Percentiles rank a stretch among this genome's conserved stretches.
Conservation (phyloP, 2,888 invertebrate genomes). For the Cataglyphis altisquamis region DNA sequence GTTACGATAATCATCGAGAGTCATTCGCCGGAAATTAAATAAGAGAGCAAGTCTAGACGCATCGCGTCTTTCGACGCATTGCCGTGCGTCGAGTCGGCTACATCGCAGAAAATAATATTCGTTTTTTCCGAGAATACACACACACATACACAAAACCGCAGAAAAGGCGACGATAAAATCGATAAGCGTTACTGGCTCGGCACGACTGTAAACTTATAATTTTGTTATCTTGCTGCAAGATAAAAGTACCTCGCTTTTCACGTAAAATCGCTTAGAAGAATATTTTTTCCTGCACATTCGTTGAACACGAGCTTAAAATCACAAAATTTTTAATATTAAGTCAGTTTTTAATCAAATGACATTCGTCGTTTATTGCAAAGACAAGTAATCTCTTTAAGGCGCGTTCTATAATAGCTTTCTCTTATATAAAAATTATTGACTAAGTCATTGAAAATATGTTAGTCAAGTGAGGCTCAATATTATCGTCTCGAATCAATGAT, state of each 20-base stretch:
- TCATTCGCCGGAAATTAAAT: conserved; percentile 69
- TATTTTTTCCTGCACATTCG: neutral
- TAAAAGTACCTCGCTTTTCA: conserved; percentile 18
- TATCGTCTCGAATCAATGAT: neutral
- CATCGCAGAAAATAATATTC: neutral
- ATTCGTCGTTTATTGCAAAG: neutral
- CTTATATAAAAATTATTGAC: neutral
- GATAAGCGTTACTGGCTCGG: neutral
- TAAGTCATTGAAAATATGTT: neutral
- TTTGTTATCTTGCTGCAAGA: conserved; percentile 27
- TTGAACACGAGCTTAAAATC: neutral
- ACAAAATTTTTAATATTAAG: neutral
- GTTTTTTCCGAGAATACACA: neutral
- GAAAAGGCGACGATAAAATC: neutral
- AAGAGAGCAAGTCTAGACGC: conserved; percentile 53
- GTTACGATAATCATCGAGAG: conserved; percentile 42
- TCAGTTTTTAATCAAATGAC: neutral
- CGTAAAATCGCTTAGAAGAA: neutral
- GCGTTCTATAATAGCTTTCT: no score
- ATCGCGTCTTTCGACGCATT: conserved; percentile 40
- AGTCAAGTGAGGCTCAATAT: neutral
- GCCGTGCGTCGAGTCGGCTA: neutral
- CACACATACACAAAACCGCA: neutral
- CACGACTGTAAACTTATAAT: neutral
- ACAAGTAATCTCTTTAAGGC: neutral